phyloP scores from a whole-genome alignment of 2,888 invertebrate genomes.

The Acleris holmiana region DNA sequence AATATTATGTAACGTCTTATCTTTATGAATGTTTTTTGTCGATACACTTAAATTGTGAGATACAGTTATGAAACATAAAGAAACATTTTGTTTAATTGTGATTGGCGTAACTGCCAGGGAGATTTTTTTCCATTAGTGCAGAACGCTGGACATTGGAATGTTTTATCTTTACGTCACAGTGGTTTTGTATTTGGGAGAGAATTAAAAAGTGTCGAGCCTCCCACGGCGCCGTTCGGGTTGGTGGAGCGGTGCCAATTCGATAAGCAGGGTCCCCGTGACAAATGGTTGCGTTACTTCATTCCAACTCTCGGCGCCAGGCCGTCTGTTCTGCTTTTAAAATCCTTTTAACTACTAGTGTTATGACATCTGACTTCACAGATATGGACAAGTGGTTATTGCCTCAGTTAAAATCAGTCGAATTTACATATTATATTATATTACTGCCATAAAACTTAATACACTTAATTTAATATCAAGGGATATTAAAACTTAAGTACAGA shows the following conservation, averaged over 20 bases:
- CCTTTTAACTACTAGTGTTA: conserved; percentile 12
- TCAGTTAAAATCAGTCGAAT: background rate
- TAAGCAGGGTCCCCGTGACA: conserved; percentile 55
- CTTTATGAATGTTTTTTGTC: conserved; percentile 19
- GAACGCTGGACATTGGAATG: conserved; percentile 17
- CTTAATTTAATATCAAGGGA: too few species aligned
- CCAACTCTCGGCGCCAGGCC: conserved; percentile 57
- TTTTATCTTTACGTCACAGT: conserved; percentile 26
- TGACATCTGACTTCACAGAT: conserved; percentile 5
- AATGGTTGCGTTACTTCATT: conserved; percentile 49
- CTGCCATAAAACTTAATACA: background rate
- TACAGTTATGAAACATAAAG: conserved; percentile 22
- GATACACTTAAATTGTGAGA: background rate
- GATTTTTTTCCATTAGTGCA: conserved; percentile 23
- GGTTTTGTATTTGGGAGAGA: conserved; percentile 25
- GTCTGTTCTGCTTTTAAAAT: conserved; percentile 47
- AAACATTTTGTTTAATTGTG: conserved; percentile 22
- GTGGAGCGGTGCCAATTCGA: conserved; percentile 55
- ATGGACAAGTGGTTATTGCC: background rate
- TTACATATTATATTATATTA: background rate
- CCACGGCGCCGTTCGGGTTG: conserved; percentile 33
- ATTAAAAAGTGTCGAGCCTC: conserved; percentile 20
- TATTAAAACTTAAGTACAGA: too few species aligned
- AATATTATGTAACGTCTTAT: conserved; percentile 30
- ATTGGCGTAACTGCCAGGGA: conserved; percentile 23